Evolutionary conservation across 2,888 invertebrate genomes (phyloP).

Genomic region (Hoplodrina ambigua): DNA sequence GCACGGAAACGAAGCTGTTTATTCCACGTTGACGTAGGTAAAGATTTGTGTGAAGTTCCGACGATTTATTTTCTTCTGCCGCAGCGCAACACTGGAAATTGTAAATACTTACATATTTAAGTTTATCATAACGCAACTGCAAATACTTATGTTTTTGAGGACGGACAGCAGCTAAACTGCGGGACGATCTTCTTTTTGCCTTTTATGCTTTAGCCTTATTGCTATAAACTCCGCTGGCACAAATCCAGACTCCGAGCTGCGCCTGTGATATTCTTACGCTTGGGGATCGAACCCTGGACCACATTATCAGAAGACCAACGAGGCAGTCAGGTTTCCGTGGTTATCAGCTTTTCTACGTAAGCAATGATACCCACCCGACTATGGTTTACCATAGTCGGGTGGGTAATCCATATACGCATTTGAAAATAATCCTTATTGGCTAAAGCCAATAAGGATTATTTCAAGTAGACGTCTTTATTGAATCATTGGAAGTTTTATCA

Average conservation of each 20-base stretch:
- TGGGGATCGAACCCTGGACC: not conserved
- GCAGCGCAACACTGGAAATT: not conserved
- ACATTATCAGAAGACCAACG: not conserved
- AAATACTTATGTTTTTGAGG: too few relatives aligned
- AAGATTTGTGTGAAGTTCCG: constrained; percentile 29
- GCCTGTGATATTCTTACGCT: not conserved
- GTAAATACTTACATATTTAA: not conserved
- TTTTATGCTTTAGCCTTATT: too few relatives aligned
- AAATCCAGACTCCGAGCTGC: too few relatives aligned
- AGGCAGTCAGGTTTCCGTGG: not conserved
- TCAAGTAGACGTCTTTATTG: not conserved
- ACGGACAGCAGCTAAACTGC: too few relatives aligned
- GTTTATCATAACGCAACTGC: too few relatives aligned
- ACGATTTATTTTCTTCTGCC: constrained; percentile 7
- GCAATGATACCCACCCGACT: too few relatives aligned
- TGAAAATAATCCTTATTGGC: too few relatives aligned
- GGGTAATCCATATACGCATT: too few relatives aligned
- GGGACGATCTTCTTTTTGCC: too few relatives aligned
- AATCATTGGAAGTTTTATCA: not conserved
- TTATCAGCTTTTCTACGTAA: too few relatives aligned
- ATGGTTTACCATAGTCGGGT: too few relatives aligned
- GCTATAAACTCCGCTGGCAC: too few relatives aligned
- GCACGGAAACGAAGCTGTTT: constrained; percentile 29
- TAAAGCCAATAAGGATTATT: not conserved
- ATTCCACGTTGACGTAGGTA: not conserved